Conservation (phyloP, 2,797 vertebrate genomes). For the Eupleurogrammus muticus region DNA sequence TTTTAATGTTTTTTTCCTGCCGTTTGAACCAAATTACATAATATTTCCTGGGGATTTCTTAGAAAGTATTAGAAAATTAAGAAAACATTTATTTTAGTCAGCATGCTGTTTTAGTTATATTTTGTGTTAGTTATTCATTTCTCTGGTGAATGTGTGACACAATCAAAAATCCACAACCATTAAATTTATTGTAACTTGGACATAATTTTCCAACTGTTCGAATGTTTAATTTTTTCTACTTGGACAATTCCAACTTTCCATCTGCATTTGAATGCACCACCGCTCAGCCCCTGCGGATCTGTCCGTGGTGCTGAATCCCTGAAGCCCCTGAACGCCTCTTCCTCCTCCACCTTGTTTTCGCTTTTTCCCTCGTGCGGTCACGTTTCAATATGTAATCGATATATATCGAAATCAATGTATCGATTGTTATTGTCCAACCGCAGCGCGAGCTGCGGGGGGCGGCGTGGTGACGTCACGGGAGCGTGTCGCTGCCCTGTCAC, state of each 20-base stretch:
- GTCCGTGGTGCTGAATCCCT: conserved; percentile 61
- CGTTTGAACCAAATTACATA: too few species aligned
- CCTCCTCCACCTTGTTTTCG: neutral
- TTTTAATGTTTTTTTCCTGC: too few species aligned
- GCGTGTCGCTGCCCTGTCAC: neutral
- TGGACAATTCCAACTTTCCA: neutral
- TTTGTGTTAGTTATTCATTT: too few species aligned
- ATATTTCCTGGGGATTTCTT: too few species aligned
- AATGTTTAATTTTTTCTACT: too few species aligned
- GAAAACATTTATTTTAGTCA: too few species aligned
- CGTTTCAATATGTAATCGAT: neutral
- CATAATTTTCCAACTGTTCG: too few species aligned
- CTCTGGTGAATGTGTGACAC: too few species aligned
- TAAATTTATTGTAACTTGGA: too few species aligned
- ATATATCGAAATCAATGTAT: neutral
- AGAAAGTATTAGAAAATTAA: too few species aligned
- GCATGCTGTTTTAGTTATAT: too few species aligned
- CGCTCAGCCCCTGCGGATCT: conserved; percentile 11
- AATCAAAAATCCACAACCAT: too few species aligned
- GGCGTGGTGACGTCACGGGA: conserved; percentile 37
- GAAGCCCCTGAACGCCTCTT: neutral
- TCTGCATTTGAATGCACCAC: conserved; percentile 1
- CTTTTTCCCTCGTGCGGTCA: neutral
- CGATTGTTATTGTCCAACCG: neutral
- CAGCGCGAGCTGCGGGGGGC: neutral